Evolutionary conservation across 2,888 invertebrate species (phyloP).

Genomic region (Nymphalis c-album): DNA sequence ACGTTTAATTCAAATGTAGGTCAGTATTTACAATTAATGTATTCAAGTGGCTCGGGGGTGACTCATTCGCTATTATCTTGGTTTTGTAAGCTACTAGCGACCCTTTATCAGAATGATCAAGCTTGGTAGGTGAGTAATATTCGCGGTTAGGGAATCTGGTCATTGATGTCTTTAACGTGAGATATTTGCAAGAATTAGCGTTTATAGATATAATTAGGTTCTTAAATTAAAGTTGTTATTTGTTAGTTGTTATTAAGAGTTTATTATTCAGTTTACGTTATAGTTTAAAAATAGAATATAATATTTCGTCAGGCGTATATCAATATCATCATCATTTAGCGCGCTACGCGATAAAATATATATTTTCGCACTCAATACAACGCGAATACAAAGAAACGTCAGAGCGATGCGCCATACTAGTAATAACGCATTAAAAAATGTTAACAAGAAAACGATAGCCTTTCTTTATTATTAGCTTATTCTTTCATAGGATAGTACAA

Average conservation of each 20-base stretch:
- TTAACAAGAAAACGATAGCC: not conserved
- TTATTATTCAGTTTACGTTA: too few relatives aligned
- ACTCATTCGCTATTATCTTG: constrained; percentile 9
- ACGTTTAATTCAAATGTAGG: constrained; percentile 8
- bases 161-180: not conserved
- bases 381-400: not conserved
- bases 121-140: constrained; percentile 14
- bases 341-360: not conserved
- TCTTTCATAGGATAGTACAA: not conserved
- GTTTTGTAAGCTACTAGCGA: not conserved
- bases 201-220: too few relatives aligned
- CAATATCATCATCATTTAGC: not conserved
- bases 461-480: not conserved
- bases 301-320: too few relatives aligned
- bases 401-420: constrained; percentile 32
- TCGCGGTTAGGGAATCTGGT: not conserved
- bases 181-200: not conserved
- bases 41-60: constrained; percentile 10
- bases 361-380: constrained; percentile 2
- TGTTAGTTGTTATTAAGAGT: too few relatives aligned
- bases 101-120: constrained; percentile 9
- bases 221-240: too few relatives aligned
- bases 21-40: constrained; percentile 8
- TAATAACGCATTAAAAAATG: constrained; percentile 9
- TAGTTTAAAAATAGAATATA: too few relatives aligned